These are phyloP conservation scores for Rana temporaria DNA, from an alignment of 2,113 vertebrate genomes.

Conservation along the genomic window DNA sequence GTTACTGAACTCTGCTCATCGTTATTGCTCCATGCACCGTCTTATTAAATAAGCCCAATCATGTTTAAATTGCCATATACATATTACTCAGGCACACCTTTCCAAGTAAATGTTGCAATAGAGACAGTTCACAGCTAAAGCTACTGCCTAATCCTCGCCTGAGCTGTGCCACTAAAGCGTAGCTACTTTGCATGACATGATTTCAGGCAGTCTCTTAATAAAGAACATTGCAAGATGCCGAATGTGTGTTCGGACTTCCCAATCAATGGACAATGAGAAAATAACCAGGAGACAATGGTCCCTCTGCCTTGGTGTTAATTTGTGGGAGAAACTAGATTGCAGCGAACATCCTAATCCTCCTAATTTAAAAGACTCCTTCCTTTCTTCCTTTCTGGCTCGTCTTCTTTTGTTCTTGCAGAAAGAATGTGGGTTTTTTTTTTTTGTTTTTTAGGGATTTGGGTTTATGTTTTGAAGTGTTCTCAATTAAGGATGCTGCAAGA, in stretches of 20 bases:
- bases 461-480: slow-evolving; percentile 61
- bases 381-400: slow-evolving; percentile 60
- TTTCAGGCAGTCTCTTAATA: slow-evolving; percentile 30
- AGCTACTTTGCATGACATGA: slow-evolving; percentile 37
- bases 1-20: no score
- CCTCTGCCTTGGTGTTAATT: slow-evolving; percentile 55
- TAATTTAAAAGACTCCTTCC: slow-evolving; percentile 57
- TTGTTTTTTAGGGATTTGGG: slow-evolving; percentile 55
- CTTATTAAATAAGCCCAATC: no score
- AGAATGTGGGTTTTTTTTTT: slow-evolving; percentile 57
- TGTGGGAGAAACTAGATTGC: slow-evolving; percentile 55
- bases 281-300: slow-evolving; percentile 39
- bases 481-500: slow-evolving; percentile 64
- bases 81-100: background rate
- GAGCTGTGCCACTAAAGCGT: background rate
- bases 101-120: background rate
- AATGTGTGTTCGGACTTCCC: slow-evolving; percentile 32
- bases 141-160: background rate
- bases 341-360: slow-evolving; percentile 55
- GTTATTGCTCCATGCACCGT: no score
- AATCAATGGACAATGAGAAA: slow-evolving; percentile 37
- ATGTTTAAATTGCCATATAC: background rate
- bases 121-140: background rate
- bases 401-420: slow-evolving; percentile 59
- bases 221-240: slow-evolving; percentile 34